A percentile compares a stretch with the other conserved stretches of the same genome.
Evolutionary conservation across 2,888 invertebrate genomes (phyloP).

Genomic region (Polyommatus iphigenia): DNA sequence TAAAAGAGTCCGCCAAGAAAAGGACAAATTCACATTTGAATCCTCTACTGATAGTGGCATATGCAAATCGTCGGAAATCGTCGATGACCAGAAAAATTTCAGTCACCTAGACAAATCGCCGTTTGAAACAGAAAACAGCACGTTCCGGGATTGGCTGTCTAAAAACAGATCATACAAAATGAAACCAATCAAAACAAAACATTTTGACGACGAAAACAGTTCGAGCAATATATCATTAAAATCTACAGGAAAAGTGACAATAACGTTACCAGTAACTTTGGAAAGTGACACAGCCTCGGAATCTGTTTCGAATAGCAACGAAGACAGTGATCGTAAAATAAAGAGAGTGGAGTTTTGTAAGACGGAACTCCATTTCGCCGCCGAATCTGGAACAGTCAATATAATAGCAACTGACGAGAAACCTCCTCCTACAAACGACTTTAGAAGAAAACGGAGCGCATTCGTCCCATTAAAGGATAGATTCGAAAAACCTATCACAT

Average conservation of each 20-base stretch:
- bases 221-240: slow-evolving; percentile 64
- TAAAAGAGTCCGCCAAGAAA: slow-evolving; percentile 60
- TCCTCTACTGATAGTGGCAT: slow-evolving; percentile 90
- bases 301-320: slow-evolving; percentile 48
- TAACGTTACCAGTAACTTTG: slow-evolving; percentile 63
- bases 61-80: slow-evolving; percentile 85
- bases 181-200: slow-evolving; percentile 48
- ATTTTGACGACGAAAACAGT: slow-evolving; percentile 28
- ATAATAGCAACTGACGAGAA: slow-evolving; percentile 94
- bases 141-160: slow-evolving; percentile 69
- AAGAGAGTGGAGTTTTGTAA: slow-evolving; percentile 93
- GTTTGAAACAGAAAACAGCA: slow-evolving; percentile 50
- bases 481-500: slow-evolving; percentile 80
- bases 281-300: slow-evolving; percentile 48
- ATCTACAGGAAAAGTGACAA: slow-evolving; percentile 66
- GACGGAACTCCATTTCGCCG: slow-evolving; percentile 93
- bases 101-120: neutral
- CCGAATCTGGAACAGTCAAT: slow-evolving; percentile 91
- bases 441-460: slow-evolving; percentile 84
- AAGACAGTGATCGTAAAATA: slow-evolving; percentile 71
- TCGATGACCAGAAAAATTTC: slow-evolving; percentile 47
- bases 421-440: slow-evolving; percentile 91
- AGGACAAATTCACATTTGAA: slow-evolving; percentile 81
- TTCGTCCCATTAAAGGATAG: slow-evolving; percentile 68
- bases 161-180: slow-evolving; percentile 61